Percentiles rank a stretch among this genome's conserved stretches.
Conservation (phyloP, 2,113 vertebrate species). For the Cryptomyrus ogoouensis region DNA sequence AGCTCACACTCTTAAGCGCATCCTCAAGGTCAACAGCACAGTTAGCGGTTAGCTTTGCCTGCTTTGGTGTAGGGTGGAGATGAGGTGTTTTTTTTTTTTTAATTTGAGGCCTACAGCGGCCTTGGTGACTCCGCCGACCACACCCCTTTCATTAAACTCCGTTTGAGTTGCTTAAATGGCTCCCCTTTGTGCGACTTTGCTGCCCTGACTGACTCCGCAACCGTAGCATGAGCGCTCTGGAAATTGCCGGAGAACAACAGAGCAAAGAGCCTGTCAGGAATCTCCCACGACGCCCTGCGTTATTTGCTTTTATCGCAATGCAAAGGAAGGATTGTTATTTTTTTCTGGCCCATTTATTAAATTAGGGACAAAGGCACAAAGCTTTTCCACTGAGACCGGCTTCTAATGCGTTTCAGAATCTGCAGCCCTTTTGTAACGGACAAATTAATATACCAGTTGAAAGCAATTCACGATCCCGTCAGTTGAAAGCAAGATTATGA, state of each 20-base stretch:
- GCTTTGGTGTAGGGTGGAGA: conserved; percentile 22
- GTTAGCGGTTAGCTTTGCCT: neutral
- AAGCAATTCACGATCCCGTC: conserved; percentile 99
- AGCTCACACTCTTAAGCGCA: neutral
- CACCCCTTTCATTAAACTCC: conserved; percentile 36
- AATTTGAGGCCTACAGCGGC: conserved; percentile 51
- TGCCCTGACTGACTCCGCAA: conserved; percentile 34
- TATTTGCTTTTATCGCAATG: conserved; percentile 83
- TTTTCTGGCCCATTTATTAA: conserved; percentile 89
- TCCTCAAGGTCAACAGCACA: neutral
- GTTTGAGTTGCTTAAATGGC: conserved; percentile 54
- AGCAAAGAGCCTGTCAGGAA: conserved; percentile 54
- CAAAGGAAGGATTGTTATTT: conserved; percentile 80
- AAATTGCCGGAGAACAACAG: conserved; percentile 43
- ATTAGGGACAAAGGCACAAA: conserved; percentile 93
- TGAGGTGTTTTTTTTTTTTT: conserved; percentile 36
- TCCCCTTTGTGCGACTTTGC: neutral
- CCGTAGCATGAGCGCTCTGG: conserved; percentile 46
- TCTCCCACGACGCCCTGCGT: conserved; percentile 67
- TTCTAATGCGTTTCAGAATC: conserved; percentile 94
- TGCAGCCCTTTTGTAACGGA: conserved; percentile 75
- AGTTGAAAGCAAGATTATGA: conserved; percentile 85
- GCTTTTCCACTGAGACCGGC: conserved; percentile 86
- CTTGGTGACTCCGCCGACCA: conserved; percentile 42
- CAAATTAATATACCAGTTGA: conserved; percentile 67